phyloP scores from a whole-genome alignment of 1,140 invertebrate genomes.

The Brachionus angularis region DNA sequence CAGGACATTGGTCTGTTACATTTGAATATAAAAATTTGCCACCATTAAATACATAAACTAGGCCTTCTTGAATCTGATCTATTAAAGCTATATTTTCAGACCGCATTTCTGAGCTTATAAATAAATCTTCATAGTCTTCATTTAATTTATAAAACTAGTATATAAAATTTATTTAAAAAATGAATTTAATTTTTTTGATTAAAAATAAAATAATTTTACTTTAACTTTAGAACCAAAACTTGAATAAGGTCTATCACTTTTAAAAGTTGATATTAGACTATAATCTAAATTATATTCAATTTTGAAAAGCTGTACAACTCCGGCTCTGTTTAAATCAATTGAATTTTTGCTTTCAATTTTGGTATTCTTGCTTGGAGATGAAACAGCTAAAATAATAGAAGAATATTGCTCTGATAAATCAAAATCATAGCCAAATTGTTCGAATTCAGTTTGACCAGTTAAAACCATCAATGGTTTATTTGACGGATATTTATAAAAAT shows the following conservation, averaged over 20 bases:
- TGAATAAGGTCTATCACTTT: conserved; percentile 49
- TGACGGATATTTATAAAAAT: conserved; percentile 44
- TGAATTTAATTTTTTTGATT: not conserved
- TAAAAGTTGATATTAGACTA: conserved; percentile 45
- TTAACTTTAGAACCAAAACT: conserved; percentile 48
- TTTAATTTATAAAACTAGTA: conserved; percentile 48
- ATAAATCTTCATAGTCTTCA: conserved; percentile 47
- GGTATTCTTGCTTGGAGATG: conserved; percentile 45
- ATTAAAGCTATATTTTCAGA: conserved; percentile 43
- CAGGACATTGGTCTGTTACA: conserved; percentile 7
- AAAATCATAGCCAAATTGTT: conserved; percentile 46
- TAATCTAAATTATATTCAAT: conserved; percentile 43
- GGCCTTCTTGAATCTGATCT: conserved; percentile 27
- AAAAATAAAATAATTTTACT: conserved; percentile 44
- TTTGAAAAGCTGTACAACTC: conserved; percentile 47
- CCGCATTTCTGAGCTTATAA: conserved; percentile 47
- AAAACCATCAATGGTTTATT: conserved; percentile 16
- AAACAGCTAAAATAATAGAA: conserved; percentile 44
- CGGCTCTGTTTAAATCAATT: conserved; percentile 46
- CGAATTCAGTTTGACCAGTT: conserved; percentile 44
- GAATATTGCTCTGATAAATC: conserved; percentile 46
- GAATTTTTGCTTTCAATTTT: conserved; percentile 31
- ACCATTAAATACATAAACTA: conserved; percentile 20
- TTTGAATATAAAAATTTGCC: not conserved
- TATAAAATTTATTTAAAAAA: conserved; percentile 14